phyloP scores from a whole-genome alignment of 2,888 invertebrate species.

The Dynastes hyllus region DNA sequence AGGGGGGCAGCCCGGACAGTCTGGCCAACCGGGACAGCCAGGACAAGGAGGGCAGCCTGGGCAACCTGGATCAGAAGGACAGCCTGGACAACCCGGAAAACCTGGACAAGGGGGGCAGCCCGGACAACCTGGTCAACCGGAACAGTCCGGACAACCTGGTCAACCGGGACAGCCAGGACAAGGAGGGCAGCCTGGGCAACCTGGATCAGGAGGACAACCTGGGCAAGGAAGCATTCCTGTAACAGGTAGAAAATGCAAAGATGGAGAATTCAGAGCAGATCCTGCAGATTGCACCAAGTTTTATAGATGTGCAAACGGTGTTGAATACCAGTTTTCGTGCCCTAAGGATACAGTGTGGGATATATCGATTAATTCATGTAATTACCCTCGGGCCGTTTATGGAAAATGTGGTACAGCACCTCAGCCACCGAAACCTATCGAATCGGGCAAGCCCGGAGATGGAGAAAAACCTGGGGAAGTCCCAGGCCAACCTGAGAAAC shows the following conservation, averaged over 20 bases:
- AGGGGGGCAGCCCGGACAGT: constrained; percentile 59
- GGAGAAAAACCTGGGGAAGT: constrained; percentile 67
- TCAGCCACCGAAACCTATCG: constrained; percentile 52
- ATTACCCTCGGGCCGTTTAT: constrained; percentile 76
- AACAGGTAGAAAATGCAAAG: constrained; percentile 28
- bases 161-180: constrained; percentile 47
- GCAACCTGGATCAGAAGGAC: constrained; percentile 49
- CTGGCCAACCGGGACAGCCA: constrained; percentile 69
- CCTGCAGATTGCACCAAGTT: constrained; percentile 81
- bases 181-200: constrained; percentile 67
- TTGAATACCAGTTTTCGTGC: constrained; percentile 82
- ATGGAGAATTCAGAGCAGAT: constrained; percentile 80
- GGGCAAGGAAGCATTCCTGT: constrained; percentile 48
- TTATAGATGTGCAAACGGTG: constrained; percentile 82
- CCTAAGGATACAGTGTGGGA: constrained; percentile 87
- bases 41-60: constrained; percentile 55
- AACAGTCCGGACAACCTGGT: constrained; percentile 54
- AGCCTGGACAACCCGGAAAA: constrained; percentile 68
- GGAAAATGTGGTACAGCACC: constrained; percentile 73
- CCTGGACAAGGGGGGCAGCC: constrained; percentile 64
- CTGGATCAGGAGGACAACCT: constrained; percentile 50
- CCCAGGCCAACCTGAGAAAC: constrained; percentile 62
- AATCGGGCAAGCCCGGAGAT: constrained; percentile 61
- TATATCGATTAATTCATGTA: constrained; percentile 79
- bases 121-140: constrained; percentile 67